Percentiles rank a stretch among this genome's conserved stretches.
phyloP scores from a whole-genome alignment of 2,113 vertebrate species.

The Chelonoidis abingdonii region DNA sequence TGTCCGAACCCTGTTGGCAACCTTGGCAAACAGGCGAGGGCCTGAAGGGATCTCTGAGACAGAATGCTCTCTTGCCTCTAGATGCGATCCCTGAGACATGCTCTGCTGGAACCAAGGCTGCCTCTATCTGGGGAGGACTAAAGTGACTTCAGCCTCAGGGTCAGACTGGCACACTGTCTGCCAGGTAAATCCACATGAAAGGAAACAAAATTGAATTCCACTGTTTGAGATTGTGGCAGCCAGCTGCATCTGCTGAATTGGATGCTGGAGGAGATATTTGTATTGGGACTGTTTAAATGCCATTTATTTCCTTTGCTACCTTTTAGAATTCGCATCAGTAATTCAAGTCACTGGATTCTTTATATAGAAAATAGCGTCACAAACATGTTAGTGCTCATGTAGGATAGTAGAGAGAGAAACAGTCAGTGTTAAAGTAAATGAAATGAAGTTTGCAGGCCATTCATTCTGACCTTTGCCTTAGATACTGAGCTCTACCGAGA shows the following conservation, averaged over 20 bases:
- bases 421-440: not conserved
- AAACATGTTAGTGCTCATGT: fast-evolving
- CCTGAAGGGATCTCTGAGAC: fast-evolving
- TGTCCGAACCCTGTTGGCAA: not conserved
- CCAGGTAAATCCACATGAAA: fast-evolving
- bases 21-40: not conserved
- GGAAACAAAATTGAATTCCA: not conserved
- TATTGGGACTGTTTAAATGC: not conserved
- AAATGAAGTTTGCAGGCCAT: not conserved
- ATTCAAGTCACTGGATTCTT: not conserved
- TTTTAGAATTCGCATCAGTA: not conserved
- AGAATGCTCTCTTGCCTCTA: not conserved
- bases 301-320: not conserved
- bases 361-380: fast-evolving
- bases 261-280: not conserved
- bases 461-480: not conserved
- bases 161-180: fast-evolving
- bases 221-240: not conserved
- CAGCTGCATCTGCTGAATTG: not conserved
- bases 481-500: not conserved
- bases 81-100: not conserved
- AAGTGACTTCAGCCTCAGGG: not conserved
- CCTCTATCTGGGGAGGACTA: not conserved
- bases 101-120: not conserved
- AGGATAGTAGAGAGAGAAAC: not conserved